phyloP scores from a whole-genome alignment of 2,888 invertebrate genomes.

The Mycalesis mineus region DNA sequence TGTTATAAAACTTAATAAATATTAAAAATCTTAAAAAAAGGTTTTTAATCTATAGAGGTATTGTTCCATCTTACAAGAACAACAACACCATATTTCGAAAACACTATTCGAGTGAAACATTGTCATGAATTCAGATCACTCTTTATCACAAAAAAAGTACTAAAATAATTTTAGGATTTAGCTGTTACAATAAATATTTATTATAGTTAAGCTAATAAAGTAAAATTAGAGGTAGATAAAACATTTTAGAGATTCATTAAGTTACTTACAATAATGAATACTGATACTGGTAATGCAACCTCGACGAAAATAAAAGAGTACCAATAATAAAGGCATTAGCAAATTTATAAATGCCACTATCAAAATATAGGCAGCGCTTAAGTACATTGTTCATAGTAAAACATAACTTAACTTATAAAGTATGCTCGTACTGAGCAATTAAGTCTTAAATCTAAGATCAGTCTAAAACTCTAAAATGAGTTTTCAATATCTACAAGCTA shows the following conservation, averaged over 20 bases:
- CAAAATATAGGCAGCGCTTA: conserved; percentile 21
- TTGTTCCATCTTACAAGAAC: conserved; percentile 20
- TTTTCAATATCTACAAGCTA: conserved; percentile 32
- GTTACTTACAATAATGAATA: conserved; percentile 66
- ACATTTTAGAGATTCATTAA: conserved; percentile 66
- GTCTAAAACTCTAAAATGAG: conserved; percentile 73
- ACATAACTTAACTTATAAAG: conserved; percentile 15
- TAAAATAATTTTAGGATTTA: conserved; percentile 53
- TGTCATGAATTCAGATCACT: conserved; percentile 33
- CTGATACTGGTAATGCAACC: conserved; percentile 65
- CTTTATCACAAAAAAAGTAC: conserved; percentile 64
- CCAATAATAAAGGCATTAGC: conserved; percentile 14
- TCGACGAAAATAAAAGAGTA: conserved; percentile 34
- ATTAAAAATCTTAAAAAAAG: too few species aligned
- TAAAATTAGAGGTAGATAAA: conserved; percentile 74
- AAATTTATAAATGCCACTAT: conserved; percentile 1
- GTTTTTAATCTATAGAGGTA: conserved; percentile 8
- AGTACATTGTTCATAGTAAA: conserved; percentile 23
- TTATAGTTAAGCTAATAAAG: conserved; percentile 54
- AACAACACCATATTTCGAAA: conserved; percentile 9
- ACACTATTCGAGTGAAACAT: conserved; percentile 20
- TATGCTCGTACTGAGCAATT: conserved; percentile 48
- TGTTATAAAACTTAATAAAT: too few species aligned
- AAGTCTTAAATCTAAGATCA: conserved; percentile 71
- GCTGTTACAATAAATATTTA: conserved; percentile 62